Base-by-base conservation (phyloP, 2,113 vertebrate genomes). In the Gasterosteus nipponicus region DNA sequence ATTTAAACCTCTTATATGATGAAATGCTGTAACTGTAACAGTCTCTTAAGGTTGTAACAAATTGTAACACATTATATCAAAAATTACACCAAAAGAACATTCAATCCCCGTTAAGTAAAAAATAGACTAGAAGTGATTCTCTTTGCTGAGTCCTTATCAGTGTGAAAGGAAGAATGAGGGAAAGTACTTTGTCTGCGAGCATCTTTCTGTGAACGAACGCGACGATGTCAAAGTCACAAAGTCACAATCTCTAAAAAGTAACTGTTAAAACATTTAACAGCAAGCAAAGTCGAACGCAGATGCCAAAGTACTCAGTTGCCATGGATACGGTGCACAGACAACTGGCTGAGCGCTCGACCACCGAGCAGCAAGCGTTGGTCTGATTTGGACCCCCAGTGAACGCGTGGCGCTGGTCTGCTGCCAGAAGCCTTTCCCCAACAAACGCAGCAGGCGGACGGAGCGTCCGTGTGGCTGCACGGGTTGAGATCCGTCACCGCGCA, bases 321-420 rank as follows among this genome's bases (percentile, higher is more conserved):
- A 92, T 91, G 86, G 90, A 82, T 88, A 93, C 89, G 70, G 59
- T 77, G 75, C 67, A 83, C 81, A 83, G 73, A 83, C 15, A 0
- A 77, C 68, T 78, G 75, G 44, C 80, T 74, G 35, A 59, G 42
- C 74, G 39, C 67, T 81, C 33, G 53, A 67, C 44, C 53, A 60
- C 38, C 68, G 57, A 66, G 31, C 12, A 63, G 62, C 51, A 51
- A 77, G 22, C 22, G 22, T 26, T 26, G 22, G 22, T 26, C 22
- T 26, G 22, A 26, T 26, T 26, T 26, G 22, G 22, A 26, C 22
- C 22, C 1, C 22, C 22, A 26, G 22, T 29, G 39, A 64, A 80
- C 53, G 0, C 18, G 9, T 60, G n/a, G 22, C 62, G 35, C 47
- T 69, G 12, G 29, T 66, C 35, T 63, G 26, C 72, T 71, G 44